Evolutionary conservation across 2,888 invertebrate species (phyloP).

Genomic region (Spicauda simplicius): DNA sequence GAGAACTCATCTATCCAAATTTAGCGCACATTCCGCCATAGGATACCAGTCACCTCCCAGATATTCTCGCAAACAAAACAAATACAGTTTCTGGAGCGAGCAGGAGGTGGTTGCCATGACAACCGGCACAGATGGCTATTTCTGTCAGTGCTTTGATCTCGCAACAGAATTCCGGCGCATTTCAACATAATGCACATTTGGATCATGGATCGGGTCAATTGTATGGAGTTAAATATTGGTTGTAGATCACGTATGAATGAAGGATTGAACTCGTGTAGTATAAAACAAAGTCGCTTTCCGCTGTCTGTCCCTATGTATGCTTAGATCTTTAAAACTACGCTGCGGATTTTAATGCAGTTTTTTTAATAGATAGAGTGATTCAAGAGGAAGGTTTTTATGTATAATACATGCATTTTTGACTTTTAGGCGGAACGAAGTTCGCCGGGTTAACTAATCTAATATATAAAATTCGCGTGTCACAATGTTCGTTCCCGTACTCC

Average conservation of each 20-base stretch:
- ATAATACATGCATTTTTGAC: too few relatives aligned
- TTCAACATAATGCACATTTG: slow-evolving; percentile 42
- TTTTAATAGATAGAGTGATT: too few relatives aligned
- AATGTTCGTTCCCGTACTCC: too few relatives aligned
- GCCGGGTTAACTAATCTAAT: too few relatives aligned
- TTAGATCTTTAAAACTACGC: too few relatives aligned
- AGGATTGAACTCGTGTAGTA: not conserved
- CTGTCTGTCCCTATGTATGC: too few relatives aligned
- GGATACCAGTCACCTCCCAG: slow-evolving; percentile 28
- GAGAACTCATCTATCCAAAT: not conserved
- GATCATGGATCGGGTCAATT: slow-evolving; percentile 28
- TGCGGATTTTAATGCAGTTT: too few relatives aligned
- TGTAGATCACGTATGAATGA: too few relatives aligned
- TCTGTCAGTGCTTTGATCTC: slow-evolving; percentile 46
- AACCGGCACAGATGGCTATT: slow-evolving; percentile 51
- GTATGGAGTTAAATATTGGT: slow-evolving; percentile 5
- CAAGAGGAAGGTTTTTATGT: too few relatives aligned
- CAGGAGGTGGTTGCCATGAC: slow-evolving; percentile 65
- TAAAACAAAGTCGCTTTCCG: too few relatives aligned
- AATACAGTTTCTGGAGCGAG: slow-evolving; percentile 38
- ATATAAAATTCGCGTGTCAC: too few relatives aligned
- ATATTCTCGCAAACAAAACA: slow-evolving; percentile 31
- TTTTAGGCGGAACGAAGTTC: too few relatives aligned
- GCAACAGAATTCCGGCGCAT: slow-evolving; percentile 45
- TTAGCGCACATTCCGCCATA: slow-evolving; percentile 8